phyloP scores from a whole-genome alignment of 1,140 invertebrate genomes.

The Cotesia glomerata region DNA sequence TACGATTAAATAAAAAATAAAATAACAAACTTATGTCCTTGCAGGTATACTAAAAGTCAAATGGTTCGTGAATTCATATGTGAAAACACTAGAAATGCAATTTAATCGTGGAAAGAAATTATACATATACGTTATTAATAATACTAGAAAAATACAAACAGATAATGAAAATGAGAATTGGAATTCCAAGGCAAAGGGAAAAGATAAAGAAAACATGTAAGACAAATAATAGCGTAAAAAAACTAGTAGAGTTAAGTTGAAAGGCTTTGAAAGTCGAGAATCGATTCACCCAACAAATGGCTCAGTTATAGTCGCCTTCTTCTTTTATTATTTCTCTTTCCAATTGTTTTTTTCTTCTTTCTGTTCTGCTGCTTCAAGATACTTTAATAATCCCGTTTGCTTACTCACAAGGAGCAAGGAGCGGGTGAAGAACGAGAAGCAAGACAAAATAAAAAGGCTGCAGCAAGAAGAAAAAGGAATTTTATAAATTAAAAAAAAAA shows the following conservation, averaged over 20 bases:
- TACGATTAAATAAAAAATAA: conserved; percentile 14
- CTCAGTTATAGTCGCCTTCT: conserved; percentile 40
- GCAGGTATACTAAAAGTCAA: background rate
- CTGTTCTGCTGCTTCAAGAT: conserved; percentile 15
- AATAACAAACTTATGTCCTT: background rate
- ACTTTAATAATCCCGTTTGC: conserved; percentile 42
- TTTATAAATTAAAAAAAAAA: conserved; percentile 22
- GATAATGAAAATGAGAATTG: conserved; percentile 4
- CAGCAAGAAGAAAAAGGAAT: conserved; percentile 24
- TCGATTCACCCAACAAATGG: conserved; percentile 52
- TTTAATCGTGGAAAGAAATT: background rate
- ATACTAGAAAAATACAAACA: background rate
- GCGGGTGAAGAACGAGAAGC: conserved; percentile 29
- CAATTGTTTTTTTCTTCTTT: conserved; percentile 30
- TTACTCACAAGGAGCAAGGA: conserved; percentile 29
- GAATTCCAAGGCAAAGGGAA: background rate
- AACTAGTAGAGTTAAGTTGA: conserved; percentile 25
- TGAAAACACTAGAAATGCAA: background rate
- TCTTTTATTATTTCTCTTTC: conserved; percentile 30
- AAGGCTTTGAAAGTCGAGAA: conserved; percentile 35
- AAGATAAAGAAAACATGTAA: conserved; percentile 8
- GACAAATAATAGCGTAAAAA: conserved; percentile 34
- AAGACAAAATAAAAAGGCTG: conserved; percentile 34
- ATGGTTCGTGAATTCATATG: background rate
- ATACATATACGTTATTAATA: background rate